These are phyloP conservation scores for Ptychodera flava DNA, from an alignment of 35 echinoderm and acorn worm species.

Conservation along the genomic window DNA sequence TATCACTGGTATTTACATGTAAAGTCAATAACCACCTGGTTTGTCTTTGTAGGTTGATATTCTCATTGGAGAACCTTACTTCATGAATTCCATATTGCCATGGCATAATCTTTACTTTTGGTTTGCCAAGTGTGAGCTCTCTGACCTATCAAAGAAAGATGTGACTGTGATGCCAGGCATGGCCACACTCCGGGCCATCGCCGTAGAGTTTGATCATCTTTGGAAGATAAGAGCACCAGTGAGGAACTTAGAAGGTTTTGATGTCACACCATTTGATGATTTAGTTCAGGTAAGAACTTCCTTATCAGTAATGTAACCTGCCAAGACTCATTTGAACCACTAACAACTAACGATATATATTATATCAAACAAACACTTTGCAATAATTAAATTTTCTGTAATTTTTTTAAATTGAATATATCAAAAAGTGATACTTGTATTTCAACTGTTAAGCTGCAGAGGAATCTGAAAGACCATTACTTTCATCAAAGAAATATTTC, in stretches of 20 bases:
- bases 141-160: constrained; percentile 18
- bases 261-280: constrained; percentile 79
- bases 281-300: constrained; percentile 77
- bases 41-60: constrained; percentile 86
- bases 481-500: too few species aligned
- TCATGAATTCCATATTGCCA: constrained; percentile 62
- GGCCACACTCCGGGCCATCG: constrained; percentile 63
- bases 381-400: too few species aligned
- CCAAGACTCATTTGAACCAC: too few species aligned
- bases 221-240: constrained; percentile 98
- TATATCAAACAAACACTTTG: too few species aligned
- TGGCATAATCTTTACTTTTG: constrained; percentile 96
- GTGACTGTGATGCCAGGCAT: constrained; percentile 52
- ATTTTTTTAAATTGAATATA: too few species aligned
- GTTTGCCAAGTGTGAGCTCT: constrained; percentile 56
- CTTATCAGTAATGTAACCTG: too few species aligned
- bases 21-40: too few species aligned
- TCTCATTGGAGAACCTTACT: constrained; percentile 83
- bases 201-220: constrained; percentile 87
- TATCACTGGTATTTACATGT: too few species aligned
- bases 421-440: too few species aligned
- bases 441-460: too few species aligned
- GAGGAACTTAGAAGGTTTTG: constrained; percentile 61
- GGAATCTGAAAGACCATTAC: too few species aligned
- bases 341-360: too few species aligned